phyloP scores from a whole-genome alignment of 2,888 invertebrate species.

The Diplolepis rosae region DNA sequence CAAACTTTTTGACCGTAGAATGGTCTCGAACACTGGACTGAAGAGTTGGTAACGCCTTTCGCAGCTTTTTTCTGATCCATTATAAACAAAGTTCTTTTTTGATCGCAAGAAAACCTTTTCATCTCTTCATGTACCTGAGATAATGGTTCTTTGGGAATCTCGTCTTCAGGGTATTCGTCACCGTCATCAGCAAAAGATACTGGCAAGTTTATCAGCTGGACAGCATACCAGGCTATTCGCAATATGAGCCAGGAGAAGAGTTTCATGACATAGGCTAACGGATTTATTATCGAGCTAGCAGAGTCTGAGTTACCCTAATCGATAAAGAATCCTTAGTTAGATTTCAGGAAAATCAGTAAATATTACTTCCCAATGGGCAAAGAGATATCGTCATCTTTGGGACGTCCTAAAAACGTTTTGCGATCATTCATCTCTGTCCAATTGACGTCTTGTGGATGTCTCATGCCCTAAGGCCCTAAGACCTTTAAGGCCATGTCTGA shows the following conservation, averaged over 20 bases:
- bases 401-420: not conserved
- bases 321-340: no score
- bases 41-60: constrained; percentile 69
- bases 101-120: constrained; percentile 81
- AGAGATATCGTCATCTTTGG: no score
- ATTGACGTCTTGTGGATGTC: no score
- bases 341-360: no score
- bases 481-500: no score
- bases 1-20: constrained; percentile 81
- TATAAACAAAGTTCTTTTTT: constrained; percentile 81
- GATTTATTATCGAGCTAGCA: constrained; percentile 61
- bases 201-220: constrained; percentile 65
- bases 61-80: constrained; percentile 77
- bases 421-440: not conserved
- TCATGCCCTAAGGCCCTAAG: no score
- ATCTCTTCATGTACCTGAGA: constrained; percentile 58
- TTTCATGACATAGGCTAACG: constrained; percentile 66
- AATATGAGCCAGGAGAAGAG: constrained; percentile 70
- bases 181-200: constrained; percentile 57
- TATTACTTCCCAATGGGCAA: no score
- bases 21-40: constrained; percentile 75
- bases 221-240: constrained; percentile 67
- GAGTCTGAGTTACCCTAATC: constrained; percentile 58
- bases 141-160: constrained; percentile 69
- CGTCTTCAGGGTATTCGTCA: constrained; percentile 58